Percentiles rank a stretch among this genome's conserved stretches.
Evolutionary conservation across 2,888 invertebrate genomes (phyloP).

Genomic region (Calameuta filiformis): DNA sequence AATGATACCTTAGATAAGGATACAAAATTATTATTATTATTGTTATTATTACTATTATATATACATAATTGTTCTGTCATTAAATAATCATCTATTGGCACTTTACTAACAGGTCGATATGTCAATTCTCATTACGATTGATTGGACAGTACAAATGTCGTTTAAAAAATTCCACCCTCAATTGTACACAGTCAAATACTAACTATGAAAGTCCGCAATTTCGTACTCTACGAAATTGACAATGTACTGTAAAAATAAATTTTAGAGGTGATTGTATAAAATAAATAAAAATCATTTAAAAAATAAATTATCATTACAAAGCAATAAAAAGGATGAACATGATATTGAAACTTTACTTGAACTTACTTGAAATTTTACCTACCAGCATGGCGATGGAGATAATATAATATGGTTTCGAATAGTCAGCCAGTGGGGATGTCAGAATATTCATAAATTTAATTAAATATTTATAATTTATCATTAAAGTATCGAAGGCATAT

Average conservation of each 20-base stretch:
- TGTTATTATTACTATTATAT: not conserved
- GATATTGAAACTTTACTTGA: not conserved
- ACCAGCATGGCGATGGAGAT: not conserved
- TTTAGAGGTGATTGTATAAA: not conserved
- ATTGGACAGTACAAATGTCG: not conserved
- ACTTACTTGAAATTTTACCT: not conserved
- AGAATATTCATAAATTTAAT: not conserved
- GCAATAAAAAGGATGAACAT: not conserved
- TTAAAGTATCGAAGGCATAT: not conserved
- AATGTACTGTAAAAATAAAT: not conserved
- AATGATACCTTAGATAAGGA: not conserved
- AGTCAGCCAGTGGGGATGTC: not conserved
- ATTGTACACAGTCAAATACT: not conserved
- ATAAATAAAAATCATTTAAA: too few relatives aligned
- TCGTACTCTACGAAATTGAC: not conserved
- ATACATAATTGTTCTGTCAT: not conserved
- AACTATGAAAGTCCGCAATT: not conserved
- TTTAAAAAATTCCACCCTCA: not conserved
- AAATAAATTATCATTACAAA: too few relatives aligned
- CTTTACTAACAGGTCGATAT: not conserved
- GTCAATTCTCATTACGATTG: not conserved
- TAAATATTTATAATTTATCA: not conserved
- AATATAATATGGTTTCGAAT: not conserved
- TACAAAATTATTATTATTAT: not conserved
- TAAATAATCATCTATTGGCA: not conserved